Percentiles rank a stretch among this genome's conserved stretches.
phyloP scores from a whole-genome alignment of 1,140 invertebrate species.

The Orussus abietinus region DNA sequence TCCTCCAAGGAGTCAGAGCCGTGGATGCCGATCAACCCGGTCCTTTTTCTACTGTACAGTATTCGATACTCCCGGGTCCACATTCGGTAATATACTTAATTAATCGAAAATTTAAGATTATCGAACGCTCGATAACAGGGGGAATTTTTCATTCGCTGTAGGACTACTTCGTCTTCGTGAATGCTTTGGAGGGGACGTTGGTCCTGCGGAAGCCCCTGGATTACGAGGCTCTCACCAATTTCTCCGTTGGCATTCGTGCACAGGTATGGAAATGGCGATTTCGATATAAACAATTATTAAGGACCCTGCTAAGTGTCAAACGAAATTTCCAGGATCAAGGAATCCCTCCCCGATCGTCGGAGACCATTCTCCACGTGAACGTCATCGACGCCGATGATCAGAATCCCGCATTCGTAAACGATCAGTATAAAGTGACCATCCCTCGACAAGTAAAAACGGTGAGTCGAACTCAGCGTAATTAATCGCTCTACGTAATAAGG shows the following conservation, averaged over 20 bases:
- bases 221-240: slow-evolving; percentile 76
- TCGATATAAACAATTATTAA: neutral
- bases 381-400: slow-evolving; percentile 90
- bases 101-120: too few species aligned
- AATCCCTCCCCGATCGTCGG: slow-evolving; percentile 68
- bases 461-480: too few species aligned
- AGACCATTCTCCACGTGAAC: slow-evolving; percentile 72
- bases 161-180: slow-evolving; percentile 79
- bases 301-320: neutral
- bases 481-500: too few species aligned
- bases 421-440: slow-evolving; percentile 71
- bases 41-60: slow-evolving; percentile 84
- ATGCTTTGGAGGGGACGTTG: slow-evolving; percentile 80
- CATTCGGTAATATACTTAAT: slow-evolving; percentile 74
- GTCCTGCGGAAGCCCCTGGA: slow-evolving; percentile 77
- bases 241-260: slow-evolving; percentile 75
- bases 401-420: slow-evolving; percentile 77
- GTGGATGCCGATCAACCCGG: slow-evolving; percentile 84
- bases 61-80: slow-evolving; percentile 73
- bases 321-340: slow-evolving; percentile 67
- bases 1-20: slow-evolving; percentile 73
- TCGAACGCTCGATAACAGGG: too few species aligned
- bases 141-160: slow-evolving; percentile 41
- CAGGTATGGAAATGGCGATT: slow-evolving; percentile 47
- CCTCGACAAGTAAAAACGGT: slow-evolving; percentile 62